Percentiles rank a stretch among this genome's conserved stretches.
These are phyloP conservation scores for Pangasius sanitwongsei DNA, from an alignment of 2,797 vertebrate species.

Conservation along the genomic window DNA sequence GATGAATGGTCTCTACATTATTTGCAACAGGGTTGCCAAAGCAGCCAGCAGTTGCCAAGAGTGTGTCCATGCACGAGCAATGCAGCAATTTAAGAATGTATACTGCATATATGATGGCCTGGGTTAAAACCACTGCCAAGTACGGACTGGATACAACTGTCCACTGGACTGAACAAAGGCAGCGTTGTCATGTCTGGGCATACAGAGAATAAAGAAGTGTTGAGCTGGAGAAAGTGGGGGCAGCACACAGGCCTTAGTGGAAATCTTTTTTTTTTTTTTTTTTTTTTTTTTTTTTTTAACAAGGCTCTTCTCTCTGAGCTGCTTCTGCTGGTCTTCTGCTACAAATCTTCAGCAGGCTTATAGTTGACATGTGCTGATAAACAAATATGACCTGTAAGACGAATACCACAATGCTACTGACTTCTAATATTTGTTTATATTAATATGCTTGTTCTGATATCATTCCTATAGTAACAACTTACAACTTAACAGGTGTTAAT, in stretches of 20 bases:
- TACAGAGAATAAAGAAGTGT: slow-evolving; percentile 59
- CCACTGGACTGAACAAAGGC: slow-evolving; percentile 73
- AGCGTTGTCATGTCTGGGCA: slow-evolving; percentile 66
- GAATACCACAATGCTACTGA: neutral
- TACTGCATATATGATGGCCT: slow-evolving; percentile 50
- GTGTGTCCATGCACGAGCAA: slow-evolving; percentile 10
- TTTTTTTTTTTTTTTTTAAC: neutral
- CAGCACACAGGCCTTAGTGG: slow-evolving; percentile 25
- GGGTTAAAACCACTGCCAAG: slow-evolving; percentile 61
- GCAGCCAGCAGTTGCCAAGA: slow-evolving; percentile 32
- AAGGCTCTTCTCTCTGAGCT: slow-evolving; percentile 11
- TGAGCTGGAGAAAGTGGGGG: slow-evolving; percentile 59
- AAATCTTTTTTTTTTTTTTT: neutral
- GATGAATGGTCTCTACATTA: slow-evolving; percentile 19
- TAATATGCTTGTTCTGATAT: neutral
- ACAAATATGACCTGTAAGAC: neutral
- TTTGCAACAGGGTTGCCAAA: slow-evolving; percentile 26
- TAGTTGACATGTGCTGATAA: neutral
- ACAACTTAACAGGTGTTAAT: neutral
- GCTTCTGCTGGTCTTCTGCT: slow-evolving; percentile 1
- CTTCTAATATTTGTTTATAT: neutral
- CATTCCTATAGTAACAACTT: neutral
- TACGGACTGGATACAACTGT: slow-evolving; percentile 69
- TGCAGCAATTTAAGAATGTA: slow-evolving; percentile 22
- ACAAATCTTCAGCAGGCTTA: neutral